Percentiles rank a stretch among this genome's conserved stretches.
phyloP scores from a whole-genome alignment of 2,113 vertebrate genomes.

The Podarcis raffonei region DNA sequence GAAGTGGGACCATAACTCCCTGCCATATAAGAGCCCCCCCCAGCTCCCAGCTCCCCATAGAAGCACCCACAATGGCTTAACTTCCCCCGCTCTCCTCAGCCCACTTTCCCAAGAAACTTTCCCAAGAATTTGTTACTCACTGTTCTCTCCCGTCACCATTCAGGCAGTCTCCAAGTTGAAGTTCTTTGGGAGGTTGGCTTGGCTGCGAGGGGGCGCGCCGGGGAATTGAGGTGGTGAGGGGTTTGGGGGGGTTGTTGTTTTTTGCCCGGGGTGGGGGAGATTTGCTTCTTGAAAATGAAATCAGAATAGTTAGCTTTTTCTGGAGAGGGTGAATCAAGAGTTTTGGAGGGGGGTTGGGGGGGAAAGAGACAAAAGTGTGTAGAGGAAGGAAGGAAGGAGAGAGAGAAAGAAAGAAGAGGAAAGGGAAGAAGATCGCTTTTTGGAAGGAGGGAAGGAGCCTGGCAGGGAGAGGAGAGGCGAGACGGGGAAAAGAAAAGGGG shows the following conservation, averaged over 20 bases:
- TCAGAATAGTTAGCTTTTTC: background rate
- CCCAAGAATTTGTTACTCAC: slow-evolving; percentile 1
- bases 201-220: background rate
- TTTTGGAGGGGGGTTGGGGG: background rate
- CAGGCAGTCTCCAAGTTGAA: background rate
- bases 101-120: background rate
- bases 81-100: background rate
- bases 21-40: background rate
- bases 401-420: background rate
- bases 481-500: too few species aligned
- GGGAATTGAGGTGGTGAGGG: background rate
- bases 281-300: background rate
- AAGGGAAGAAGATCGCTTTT: slow-evolving; percentile 4
- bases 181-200: background rate
- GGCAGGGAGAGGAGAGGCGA: too few species aligned
- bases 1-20: background rate
- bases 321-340: background rate
- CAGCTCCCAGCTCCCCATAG: background rate
- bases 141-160: background rate
- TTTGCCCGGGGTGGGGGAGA: background rate
- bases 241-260: background rate
- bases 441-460: slow-evolving; percentile 12
- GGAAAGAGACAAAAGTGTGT: slow-evolving; percentile 16
- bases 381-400: too few species aligned
- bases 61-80: background rate